Base-by-base conservation (phyloP, 2,888 invertebrate species). In the Dione vanillae region DNA sequence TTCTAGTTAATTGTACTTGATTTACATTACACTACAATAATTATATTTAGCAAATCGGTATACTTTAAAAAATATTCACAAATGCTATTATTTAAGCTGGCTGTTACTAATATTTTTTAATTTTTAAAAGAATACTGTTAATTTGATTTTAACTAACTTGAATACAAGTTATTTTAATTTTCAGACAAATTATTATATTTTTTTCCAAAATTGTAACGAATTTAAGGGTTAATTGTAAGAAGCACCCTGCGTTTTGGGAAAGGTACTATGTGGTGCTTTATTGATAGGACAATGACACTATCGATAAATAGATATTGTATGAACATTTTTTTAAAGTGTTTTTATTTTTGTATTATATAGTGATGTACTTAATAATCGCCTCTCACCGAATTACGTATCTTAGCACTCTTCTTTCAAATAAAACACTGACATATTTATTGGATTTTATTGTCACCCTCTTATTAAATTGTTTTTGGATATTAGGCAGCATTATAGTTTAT, bases 331-430 rank as follows among this genome's bases (percentile, higher is more conserved):
- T 61, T 54, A 49, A 69, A 47, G 10, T n/a, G 54, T 69, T 70
- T 67, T 65, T 69, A 51, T 65, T 69, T 65, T 51, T 61, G 37
- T 72, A 64, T 69, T 49, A 47, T 58, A 67, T 70, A 64, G 56
- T 72, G 61, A 56, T 78, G 79, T 86, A 84, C 79, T 81, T 86
- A 83, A 79, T 78, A 83, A 79, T 78, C 79, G 82, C 88, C 90
- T 91, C 91, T 91, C 91, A 91, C 91, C 91, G 91, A 92, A 92
- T 91, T 91, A 89, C 89, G 84, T 84, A 82, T 77, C 81, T 83
- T 86, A 88, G 86, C 85, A 86, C 85, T 68, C 72, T 76, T 73
- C 73, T 73, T 79, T 78, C 73, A 70, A 79, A 78, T 78, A 80
- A 79, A 74, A 70, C 70, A 77, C 70, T 68, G 66, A 74, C 71